Percentiles rank a stretch among this genome's conserved stretches.
phyloP scores from a whole-genome alignment of 2,888 invertebrate species.

The Bimastos eiseni region DNA sequence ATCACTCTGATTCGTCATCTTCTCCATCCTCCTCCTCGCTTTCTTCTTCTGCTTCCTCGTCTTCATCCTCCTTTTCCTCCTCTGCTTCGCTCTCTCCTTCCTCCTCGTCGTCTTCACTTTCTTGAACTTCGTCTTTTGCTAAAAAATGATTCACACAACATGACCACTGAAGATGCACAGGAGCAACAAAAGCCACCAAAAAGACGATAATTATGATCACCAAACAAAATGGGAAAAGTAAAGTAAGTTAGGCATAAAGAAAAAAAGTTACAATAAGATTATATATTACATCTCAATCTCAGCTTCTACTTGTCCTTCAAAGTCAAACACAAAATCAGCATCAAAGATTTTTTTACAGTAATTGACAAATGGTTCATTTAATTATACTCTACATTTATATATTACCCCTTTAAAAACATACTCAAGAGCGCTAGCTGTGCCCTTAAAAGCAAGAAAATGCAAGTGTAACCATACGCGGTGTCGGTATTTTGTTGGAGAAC shows the following conservation, averaged over 20 bases:
- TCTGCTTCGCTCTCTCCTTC: neutral
- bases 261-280: too few species aligned
- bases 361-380: too few species aligned
- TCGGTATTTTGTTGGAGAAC: conserved; percentile 65
- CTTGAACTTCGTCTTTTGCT: neutral
- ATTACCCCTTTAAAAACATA: too few species aligned
- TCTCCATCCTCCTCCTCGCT: too few species aligned
- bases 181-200: neutral
- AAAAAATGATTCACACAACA: neutral
- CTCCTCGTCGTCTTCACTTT: neutral
- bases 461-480: neutral
- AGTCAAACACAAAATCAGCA: too few species aligned
- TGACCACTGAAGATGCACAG: neutral
- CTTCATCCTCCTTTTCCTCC: neutral
- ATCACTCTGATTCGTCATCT: neutral
- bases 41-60: neutral
- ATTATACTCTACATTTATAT: too few species aligned
- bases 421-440: neutral
- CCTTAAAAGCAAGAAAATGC: neutral
- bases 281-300: too few species aligned
- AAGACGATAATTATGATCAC: neutral
- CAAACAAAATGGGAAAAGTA: neutral
- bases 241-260: neutral
- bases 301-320: too few species aligned
- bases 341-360: too few species aligned